Base-by-base conservation (phyloP, 2,888 invertebrate genomes). In the Eledona agricola region DNA sequence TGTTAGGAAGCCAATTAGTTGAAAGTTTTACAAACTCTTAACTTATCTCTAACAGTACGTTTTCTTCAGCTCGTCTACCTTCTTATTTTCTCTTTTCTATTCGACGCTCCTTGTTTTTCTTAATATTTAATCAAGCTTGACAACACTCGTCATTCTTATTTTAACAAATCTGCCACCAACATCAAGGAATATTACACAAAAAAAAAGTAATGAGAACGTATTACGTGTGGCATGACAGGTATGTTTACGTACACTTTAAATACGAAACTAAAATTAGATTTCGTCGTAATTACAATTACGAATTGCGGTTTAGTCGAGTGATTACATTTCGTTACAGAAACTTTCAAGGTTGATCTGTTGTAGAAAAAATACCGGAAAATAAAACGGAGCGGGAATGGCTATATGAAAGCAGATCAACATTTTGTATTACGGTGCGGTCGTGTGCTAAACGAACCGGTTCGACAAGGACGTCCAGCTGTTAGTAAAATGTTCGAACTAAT, bases 371-470 rank as follows among this genome's bases (percentile, higher is more conserved):
- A 34, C 45, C 45, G 45, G 45, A 45, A 45, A 45, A 45, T 45
- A 45, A 32, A 40, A 40, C 20, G 28, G 29, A 34, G 34, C 25
- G 32, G 34, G 45, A 45, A 34, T 45, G 34, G 45, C 32, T 34
- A 45, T 45, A 45, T 45, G 45, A 45, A 45, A 45, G 45, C 45
- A 45, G 45, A 45, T 45, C 45, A 45, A 45, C 45, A 45, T 45
- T 45, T 45, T 45, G 34, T 45, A 34, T 26, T 32, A 45, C 31
- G 43, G 43, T 43, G 43, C 43, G 43, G 23, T 34, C 25, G 45
- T 45, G 45, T 37, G 47, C 29, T 22, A 47, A 35, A 31, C 37
- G 29, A 47, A 47, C 47, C 28, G 37, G 45, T 45, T 28, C 12
- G 47, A 37, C 47, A 47, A 47, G 47, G 47, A 37, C 47, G 37